Base-by-base conservation (phyloP, 1,140 invertebrate genomes). In the Diorhabda elongata region DNA sequence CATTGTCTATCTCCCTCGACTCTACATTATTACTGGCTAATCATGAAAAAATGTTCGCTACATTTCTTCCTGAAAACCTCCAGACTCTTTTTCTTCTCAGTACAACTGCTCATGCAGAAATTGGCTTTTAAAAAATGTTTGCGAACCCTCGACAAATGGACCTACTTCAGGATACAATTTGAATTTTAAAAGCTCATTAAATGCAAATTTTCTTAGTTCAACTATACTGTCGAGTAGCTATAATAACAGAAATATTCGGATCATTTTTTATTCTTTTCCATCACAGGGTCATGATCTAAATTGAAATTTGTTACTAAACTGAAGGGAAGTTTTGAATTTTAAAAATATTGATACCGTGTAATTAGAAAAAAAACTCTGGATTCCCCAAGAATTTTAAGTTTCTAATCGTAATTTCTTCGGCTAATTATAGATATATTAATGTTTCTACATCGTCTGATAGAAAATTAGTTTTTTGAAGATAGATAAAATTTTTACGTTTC, bases 111-210 rank as follows among this genome's bases (percentile, higher is more conserved):
- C 2, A 52, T 52, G 47, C 47, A 52, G 47, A 52, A 9, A 52
- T 52, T 52, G 47, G 47, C 47, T 52, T 52, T 52, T 52, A 52
- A 52, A 52, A 52, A 52, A 52, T 52, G 47, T 52, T 52, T 52
- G 47, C 47, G 5, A 52, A 52, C 47, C 47, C 47, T 52, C 47
- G 47, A 52, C 47, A 52, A 52, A 52, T 52, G 47, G 47, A 52
- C 47, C 47, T 52, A 52, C 47, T 52, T 52, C 9, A 52, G 47
- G 9, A 52, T 52, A 52, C 47, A 52, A 52, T 52, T 52, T 52
- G 47, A 52, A 52, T 52, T 52, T 52, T 52, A 52, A 52, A 52
- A 52, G 47, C 47, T 52, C 47, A 52, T 52, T 52, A 52, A 52
- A 52, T 52, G 47, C 47, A 52, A 52, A 52, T 52, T 52, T 52